Conservation (phyloP, 2,888 invertebrate species). For the Cantharis flavilabris region DNA sequence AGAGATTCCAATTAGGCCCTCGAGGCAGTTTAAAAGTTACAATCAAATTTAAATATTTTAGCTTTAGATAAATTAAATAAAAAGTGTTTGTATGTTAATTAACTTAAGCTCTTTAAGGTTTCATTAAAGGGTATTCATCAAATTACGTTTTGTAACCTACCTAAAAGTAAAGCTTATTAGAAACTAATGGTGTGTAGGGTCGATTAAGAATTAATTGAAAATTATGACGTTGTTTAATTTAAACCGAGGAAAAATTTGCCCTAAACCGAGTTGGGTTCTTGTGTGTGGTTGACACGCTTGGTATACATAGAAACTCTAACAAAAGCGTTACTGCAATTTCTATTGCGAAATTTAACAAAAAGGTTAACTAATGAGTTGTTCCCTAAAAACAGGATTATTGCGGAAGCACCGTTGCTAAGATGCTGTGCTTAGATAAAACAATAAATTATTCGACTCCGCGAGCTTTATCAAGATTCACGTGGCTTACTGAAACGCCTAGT, state of each 20-base stretch:
- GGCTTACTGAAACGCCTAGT: background rate
- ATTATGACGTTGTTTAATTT: background rate
- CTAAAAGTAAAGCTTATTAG: background rate
- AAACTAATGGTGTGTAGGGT: background rate
- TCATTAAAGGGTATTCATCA: background rate
- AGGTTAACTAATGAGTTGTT: background rate
- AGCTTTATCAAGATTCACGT: background rate
- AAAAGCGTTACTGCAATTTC: background rate
- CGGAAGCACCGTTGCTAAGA: background rate
- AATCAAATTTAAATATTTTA: background rate
- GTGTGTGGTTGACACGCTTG: background rate
- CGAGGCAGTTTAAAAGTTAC: background rate
- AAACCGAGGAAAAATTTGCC: background rate
- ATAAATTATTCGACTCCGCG: background rate
- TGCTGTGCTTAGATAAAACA: background rate
- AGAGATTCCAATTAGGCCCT: background rate
- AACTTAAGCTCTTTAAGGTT: background rate
- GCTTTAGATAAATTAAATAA: background rate
- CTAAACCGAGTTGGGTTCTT: background rate
- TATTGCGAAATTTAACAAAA: background rate
- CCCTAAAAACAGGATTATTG: background rate
- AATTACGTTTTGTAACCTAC: background rate
- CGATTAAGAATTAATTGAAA: background rate
- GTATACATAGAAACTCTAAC: background rate
- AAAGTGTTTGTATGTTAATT: background rate